phyloP scores from a whole-genome alignment of 2,888 invertebrate species.

The Trilocha varians region DNA sequence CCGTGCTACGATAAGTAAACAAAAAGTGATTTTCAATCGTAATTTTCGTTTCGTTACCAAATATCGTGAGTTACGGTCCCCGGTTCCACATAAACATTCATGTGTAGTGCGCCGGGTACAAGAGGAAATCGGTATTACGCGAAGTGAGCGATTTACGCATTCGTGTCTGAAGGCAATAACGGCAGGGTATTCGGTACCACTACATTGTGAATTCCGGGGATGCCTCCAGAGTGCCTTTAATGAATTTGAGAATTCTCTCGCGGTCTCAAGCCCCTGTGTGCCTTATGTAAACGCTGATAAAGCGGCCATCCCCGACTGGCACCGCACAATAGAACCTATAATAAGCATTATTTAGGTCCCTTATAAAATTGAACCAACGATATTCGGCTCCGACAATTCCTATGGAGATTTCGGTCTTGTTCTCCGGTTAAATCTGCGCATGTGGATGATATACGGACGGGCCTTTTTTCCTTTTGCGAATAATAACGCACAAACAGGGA shows the following conservation, averaged over 20 bases:
- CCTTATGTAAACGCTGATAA: conserved; percentile 8
- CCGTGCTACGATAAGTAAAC: no score
- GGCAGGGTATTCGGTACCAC: conserved; percentile 27
- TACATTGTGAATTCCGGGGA: conserved; percentile 72
- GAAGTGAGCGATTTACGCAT: conserved; percentile 46
- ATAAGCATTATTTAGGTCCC: conserved; percentile 65
- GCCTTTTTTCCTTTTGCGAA: conserved; percentile 35
- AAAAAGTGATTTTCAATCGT: no score
- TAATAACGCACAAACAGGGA: conserved; percentile 33
- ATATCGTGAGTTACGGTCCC: no score
- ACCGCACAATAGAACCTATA: conserved; percentile 52
- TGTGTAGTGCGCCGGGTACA: neutral
- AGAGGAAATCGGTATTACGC: conserved; percentile 7
- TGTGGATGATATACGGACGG: conserved; percentile 55
- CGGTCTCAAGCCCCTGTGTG: conserved; percentile 47
- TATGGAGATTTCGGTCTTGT: conserved; percentile 69
- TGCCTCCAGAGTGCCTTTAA: conserved; percentile 60
- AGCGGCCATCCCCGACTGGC: conserved; percentile 33
- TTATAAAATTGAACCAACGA: conserved; percentile 65
- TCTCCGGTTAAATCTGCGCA: conserved; percentile 61
- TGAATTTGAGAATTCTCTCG: conserved; percentile 71
- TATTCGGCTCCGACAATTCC: conserved; percentile 67
- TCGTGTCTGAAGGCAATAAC: conserved; percentile 50
- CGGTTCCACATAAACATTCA: neutral
- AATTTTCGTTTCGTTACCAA: no score